Percentiles rank a stretch among this genome's conserved stretches.
phyloP scores from a whole-genome alignment of 2,797 vertebrate species.

The Tolypeutes matacus region DNA sequence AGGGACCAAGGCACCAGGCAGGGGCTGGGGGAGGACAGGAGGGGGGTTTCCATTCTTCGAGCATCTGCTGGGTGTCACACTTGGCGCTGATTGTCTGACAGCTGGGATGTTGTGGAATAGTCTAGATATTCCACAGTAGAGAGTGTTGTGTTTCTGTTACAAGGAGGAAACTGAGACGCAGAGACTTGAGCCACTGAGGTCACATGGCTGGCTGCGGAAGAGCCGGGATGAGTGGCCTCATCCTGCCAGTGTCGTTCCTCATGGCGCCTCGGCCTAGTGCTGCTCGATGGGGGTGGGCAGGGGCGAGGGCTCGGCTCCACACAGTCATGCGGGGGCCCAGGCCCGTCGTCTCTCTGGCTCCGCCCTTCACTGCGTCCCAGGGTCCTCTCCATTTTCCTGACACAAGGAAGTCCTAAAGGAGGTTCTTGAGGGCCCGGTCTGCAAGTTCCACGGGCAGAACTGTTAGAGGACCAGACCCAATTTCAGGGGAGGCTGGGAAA shows the following conservation, averaged over 20 bases:
- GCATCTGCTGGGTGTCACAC: background rate
- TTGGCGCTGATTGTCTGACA: background rate
- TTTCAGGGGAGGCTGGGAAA: background rate
- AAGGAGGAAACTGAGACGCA: background rate
- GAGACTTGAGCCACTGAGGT: background rate
- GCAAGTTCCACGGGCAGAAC: background rate
- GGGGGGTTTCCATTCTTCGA: background rate
- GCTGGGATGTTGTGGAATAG: too few species aligned
- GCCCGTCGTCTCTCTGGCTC: background rate
- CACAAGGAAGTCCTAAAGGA: background rate
- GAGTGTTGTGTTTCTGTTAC: background rate
- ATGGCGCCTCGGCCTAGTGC: background rate
- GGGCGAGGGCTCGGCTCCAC: background rate
- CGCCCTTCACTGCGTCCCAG: background rate
- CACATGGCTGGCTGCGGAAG: background rate
- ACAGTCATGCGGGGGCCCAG: background rate
- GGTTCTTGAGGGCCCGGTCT: background rate
- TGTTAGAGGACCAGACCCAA: background rate
- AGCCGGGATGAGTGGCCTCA: background rate
- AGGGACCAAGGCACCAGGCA: background rate
- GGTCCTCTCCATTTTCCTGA: background rate
- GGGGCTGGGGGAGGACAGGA: rapidly evolving
- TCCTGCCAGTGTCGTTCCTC: background rate
- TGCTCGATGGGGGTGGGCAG: background rate
- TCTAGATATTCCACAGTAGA: background rate